Percentiles rank a stretch among this genome's conserved stretches.
Conservation (phyloP, 2,797 vertebrate genomes). For the Lacerta agilis region DNA sequence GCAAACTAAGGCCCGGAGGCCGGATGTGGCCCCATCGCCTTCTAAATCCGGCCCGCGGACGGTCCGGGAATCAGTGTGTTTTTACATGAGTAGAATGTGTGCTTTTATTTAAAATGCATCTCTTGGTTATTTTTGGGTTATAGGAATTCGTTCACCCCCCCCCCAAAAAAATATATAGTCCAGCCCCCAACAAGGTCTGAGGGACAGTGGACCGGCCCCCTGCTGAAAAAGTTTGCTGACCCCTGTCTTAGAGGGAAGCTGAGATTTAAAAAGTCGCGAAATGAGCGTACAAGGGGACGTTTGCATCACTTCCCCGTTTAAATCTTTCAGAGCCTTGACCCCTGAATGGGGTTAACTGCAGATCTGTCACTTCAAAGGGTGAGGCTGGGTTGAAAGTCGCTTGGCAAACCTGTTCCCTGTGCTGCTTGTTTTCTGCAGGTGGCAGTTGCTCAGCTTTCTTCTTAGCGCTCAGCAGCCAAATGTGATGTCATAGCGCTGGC, state of each 20-base stretch:
- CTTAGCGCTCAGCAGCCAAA: not conserved
- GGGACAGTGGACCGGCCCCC: too few species aligned
- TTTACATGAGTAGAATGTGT: too few species aligned
- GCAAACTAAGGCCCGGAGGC: too few species aligned
- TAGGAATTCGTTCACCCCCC: too few species aligned
- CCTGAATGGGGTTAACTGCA: not conserved
- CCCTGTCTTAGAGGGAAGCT: not conserved
- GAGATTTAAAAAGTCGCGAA: not conserved
- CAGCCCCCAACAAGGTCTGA: too few species aligned
- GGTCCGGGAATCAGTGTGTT: too few species aligned
- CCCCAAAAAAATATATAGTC: too few species aligned
- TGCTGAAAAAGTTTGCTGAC: too few species aligned
- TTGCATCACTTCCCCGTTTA: not conserved
- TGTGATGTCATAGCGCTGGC: slow-evolving; percentile 5
- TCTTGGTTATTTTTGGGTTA: too few species aligned
- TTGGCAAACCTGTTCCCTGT: not conserved
- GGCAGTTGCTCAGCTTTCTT: not conserved
- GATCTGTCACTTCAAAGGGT: not conserved
- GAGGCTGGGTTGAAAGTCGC: not conserved
- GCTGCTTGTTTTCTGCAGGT: not conserved
- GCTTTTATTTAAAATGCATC: too few species aligned
- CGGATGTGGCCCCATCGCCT: too few species aligned
- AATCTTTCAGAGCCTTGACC: not conserved
- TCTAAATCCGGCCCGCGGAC: too few species aligned
- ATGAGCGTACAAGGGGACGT: not conserved